phyloP scores from a whole-genome alignment of 2,888 invertebrate genomes.

The Tubiluchus corallicola region DNA sequence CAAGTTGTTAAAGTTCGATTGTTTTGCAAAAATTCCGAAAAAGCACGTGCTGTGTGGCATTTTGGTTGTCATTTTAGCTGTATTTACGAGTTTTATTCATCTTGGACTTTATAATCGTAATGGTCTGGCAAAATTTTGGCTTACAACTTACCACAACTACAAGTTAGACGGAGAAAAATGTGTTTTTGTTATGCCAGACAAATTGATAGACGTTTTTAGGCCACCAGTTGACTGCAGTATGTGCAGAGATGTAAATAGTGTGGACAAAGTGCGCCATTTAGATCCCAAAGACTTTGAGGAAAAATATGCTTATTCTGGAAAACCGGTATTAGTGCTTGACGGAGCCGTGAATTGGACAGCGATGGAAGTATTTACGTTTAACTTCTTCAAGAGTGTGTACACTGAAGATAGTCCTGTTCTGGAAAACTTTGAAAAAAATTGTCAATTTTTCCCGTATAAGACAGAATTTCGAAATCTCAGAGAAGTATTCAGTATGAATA shows the following conservation, averaged over 20 bases:
- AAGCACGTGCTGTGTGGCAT: no score
- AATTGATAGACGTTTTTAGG: conserved; percentile 38
- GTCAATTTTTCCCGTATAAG: conserved; percentile 83
- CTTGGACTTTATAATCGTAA: no score
- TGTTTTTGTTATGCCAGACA: conserved; percentile 18
- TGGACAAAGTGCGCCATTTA: conserved; percentile 46
- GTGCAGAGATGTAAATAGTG: conserved; percentile 43
- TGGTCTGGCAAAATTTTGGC: no score
- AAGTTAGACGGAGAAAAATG: no score
- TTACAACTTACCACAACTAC: no score
- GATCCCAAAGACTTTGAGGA: conserved; percentile 48
- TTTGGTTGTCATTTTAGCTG: no score
- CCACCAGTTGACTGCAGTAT: conserved; percentile 61
- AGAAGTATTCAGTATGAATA: conserved; percentile 64
- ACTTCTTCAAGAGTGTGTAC: conserved; percentile 56
- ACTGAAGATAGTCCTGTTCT: conserved; percentile 29
- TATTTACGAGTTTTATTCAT: no score
- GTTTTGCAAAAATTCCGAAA: no score
- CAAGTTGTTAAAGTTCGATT: no score
- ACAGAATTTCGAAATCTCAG: conserved; percentile 57
- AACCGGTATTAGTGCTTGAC: conserved; percentile 67
- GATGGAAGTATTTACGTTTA: conserved; percentile 50
- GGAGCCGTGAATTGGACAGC: conserved; percentile 66
- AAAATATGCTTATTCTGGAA: conserved; percentile 51
- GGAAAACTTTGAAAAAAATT: conserved; percentile 35